Evolutionary conservation across 2,888 invertebrate genomes (phyloP), one percentile per base, ranked within the genome.

Genomic region (Apotomis turbidana): DNA sequence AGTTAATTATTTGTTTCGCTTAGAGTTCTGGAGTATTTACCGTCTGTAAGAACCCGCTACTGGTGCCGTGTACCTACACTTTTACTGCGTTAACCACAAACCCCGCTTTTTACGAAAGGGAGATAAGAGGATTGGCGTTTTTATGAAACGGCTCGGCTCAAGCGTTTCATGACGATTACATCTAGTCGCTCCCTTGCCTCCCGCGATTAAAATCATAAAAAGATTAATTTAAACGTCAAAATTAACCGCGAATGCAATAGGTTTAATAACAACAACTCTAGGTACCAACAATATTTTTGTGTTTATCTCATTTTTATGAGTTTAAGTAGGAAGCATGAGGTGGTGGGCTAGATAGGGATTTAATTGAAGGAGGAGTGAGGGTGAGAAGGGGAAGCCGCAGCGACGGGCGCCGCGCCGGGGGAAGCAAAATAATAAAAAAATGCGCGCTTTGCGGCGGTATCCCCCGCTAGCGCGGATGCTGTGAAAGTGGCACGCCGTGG

Each of bases 401-500:
- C 87, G 54, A 83, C 80, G 81, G 82, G 82, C 78, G 78, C 77
- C 81, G 76, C 81, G 79, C 78, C 80, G 83, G 86, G 86, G 87
- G 87, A 83, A 83, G 86, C 82, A 78, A 87, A 89, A 91, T 90
- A 89, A 91, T 90, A 92, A 90, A 93, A 91, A 91, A 92, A 88
- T 87, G 71, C 86, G 87, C 87, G 83, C 87, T 84, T 79, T 83
- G 85, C 87, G 80, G 81, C 81, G 82, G 86, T 85, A 87, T 87
- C 88, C 85, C 90, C 91, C 89, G 89, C 90, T 84, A 90, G 90
- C 90, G 81, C 91, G 92, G 91, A 91, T 89, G 89, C 92, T 88
- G 89, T 91, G 93, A 92, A 92, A 93, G 91, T 92, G 92, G 92
- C 91, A 91, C 93, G 87, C 89, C 85, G 89, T 88, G 91, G 90